Evolutionary conservation across 2,113 vertebrate genomes (phyloP), one percentile per base, ranked within the genome.

Genomic region (Lonchura striata): DNA sequence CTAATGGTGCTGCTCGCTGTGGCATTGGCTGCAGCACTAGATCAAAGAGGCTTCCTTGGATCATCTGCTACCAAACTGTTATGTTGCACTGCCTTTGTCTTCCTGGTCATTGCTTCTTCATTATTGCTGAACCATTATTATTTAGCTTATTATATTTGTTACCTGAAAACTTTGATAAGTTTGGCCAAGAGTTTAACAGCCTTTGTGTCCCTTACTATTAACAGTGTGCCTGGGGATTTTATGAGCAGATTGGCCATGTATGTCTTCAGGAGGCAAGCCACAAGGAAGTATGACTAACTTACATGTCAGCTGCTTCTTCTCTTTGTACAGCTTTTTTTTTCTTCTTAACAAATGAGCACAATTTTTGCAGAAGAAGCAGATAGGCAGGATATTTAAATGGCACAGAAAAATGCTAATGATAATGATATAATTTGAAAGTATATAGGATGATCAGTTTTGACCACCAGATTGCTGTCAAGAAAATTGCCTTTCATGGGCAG

Each of bases 241-340:
- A 10, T 35, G 72, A 93, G 79, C 92, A 96, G 68, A 93, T 92
- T 96, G 80, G 54, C 68, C 90, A 54, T 47, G 52, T 20, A 90
- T 72, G 92, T 78, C 91, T 92, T 92, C 31, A 86, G 64, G 80
- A 95, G 88, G 56, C 16, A 86, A 93, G 68, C 56, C 71, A 90
- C 82, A 93, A 59, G 94, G 88, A 95, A 92, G 63, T 56, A 91
- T 94, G 94, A 96, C 95, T 97, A 96, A 95, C 88, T 94, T 91
- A 68, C 52, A 46, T 37, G 69, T 91, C 91, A 97, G 77, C 69
- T 96, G 88, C 81, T 92, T 78, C 83, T 94, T 92, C 50, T 83
- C 46, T 84, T 89, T 52, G 9, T 78, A 81, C 59, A 13, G 71
- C 11, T 27, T 31, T 21, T 70, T 74, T 56, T 57, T 46, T 50